Percentiles rank a stretch among this genome's conserved stretches.
Evolutionary conservation across 2,113 vertebrate species (phyloP).

Genomic region (Nothocercus nigrocapillus): DNA sequence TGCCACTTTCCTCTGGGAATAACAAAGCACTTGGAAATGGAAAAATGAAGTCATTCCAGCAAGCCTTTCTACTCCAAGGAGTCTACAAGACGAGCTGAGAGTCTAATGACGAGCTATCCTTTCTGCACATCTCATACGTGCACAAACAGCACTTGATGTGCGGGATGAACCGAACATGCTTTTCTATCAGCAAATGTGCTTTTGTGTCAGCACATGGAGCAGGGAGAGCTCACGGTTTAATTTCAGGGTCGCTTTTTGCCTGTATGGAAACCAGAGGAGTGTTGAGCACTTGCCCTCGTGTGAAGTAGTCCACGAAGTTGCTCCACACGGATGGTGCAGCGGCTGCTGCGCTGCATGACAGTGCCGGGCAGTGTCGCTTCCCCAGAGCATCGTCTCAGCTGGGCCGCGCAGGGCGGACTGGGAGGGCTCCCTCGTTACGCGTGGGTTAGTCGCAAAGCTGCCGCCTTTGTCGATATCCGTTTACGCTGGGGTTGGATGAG

Average conservation of each 20-base stretch:
- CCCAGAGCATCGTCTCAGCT: background rate
- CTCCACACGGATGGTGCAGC: rapidly evolving
- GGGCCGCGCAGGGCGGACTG: rapidly evolving
- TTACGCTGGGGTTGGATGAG: background rate
- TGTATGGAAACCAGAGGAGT: background rate
- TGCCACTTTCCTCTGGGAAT: background rate
- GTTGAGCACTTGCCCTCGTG: background rate
- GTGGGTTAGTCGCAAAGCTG: background rate
- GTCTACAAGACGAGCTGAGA: no score
- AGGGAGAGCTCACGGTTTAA: background rate
- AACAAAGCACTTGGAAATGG: background rate
- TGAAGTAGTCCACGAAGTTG: background rate
- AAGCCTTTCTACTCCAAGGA: background rate
- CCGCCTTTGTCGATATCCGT: background rate
- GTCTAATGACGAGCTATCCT: background rate
- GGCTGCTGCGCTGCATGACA: background rate
- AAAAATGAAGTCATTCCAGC: background rate
- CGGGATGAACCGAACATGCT: background rate
- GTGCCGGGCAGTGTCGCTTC: background rate
- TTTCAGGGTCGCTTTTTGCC: background rate
- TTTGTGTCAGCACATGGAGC: background rate
- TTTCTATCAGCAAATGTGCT: background rate
- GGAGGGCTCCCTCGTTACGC: background rate
- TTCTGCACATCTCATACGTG: rapidly evolving
- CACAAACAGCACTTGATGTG: background rate